Conservation (phyloP, 2,113 vertebrate species). For the Rhabdomys dilectus region DNA sequence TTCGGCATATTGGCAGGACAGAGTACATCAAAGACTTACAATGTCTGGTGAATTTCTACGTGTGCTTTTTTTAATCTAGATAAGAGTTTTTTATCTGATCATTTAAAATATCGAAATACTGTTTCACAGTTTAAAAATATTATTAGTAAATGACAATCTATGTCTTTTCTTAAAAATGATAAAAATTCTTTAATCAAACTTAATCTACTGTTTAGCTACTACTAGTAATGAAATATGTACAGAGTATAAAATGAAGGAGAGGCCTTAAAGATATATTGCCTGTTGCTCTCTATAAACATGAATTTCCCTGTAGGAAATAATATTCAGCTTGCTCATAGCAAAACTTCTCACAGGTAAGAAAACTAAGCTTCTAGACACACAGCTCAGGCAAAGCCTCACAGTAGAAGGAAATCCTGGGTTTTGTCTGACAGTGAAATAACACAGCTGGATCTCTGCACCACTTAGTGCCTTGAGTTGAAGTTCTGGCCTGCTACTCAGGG, state of each 20-base stretch:
- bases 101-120: constrained; percentile 48
- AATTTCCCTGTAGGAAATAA: background rate
- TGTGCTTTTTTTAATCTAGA: background rate
- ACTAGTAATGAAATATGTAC: background rate
- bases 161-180: constrained; percentile 24
- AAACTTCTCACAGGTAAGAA: background rate
- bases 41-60: constrained; percentile 13
- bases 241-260: background rate
- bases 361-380: background rate
- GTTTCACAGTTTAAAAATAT: constrained; percentile 1
- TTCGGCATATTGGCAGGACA: constrained; percentile 52
- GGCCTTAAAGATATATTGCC: background rate
- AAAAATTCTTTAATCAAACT: background rate
- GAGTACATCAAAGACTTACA: background rate
- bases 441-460: constrained; percentile 9
- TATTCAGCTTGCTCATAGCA: background rate
- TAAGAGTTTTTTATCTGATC: constrained; percentile 33
- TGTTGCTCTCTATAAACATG: background rate
- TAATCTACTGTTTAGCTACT: constrained; percentile 19
- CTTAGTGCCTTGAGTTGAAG: background rate
- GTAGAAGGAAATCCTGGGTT: background rate
- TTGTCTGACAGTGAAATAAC: background rate
- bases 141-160: background rate
- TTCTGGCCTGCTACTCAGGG: background rate
- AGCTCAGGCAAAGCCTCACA: background rate